Conservation (phyloP, 1,140 invertebrate species). For the Samia ricini region DNA sequence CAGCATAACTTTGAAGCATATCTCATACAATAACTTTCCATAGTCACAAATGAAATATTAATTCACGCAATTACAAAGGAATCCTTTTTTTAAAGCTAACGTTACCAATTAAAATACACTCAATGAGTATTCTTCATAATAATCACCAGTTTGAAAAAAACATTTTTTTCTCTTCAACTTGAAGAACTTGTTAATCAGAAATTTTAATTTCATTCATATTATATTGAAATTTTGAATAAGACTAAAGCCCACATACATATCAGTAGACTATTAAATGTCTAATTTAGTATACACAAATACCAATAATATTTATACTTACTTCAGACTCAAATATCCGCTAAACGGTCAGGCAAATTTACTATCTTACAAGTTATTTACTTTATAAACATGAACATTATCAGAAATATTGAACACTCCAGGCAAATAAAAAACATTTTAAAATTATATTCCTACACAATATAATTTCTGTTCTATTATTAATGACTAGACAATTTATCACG, state of each 20-base stretch:
- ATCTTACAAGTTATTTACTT: not conserved
- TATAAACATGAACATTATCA: not conserved
- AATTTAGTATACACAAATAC: not conserved
- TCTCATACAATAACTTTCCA: too few relatives aligned
- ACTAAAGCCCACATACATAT: not conserved
- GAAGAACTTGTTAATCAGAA: too few relatives aligned
- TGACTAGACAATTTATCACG: not conserved
- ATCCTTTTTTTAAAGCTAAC: too few relatives aligned
- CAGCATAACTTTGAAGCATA: too few relatives aligned
- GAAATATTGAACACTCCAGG: constrained; percentile 35
- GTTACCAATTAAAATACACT: too few relatives aligned
- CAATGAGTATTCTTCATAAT: too few relatives aligned
- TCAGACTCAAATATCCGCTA: not conserved
- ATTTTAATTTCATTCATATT: too few relatives aligned
- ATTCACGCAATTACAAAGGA: too few relatives aligned
- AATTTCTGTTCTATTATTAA: not conserved
- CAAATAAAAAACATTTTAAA: constrained; percentile 21
- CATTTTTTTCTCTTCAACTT: too few relatives aligned
- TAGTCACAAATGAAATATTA: too few relatives aligned
- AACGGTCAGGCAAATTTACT: not conserved
- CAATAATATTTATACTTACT: not conserved
- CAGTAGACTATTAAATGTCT: not conserved
- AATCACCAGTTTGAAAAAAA: too few relatives aligned
- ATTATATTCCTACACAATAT: constrained; percentile 11
- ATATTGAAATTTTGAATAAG: not conserved